A percentile compares a stretch with the other conserved stretches of the same genome.
Evolutionary conservation across 2,797 vertebrate species (phyloP).

Genomic region (Coranthus polyacanthus): DNA sequence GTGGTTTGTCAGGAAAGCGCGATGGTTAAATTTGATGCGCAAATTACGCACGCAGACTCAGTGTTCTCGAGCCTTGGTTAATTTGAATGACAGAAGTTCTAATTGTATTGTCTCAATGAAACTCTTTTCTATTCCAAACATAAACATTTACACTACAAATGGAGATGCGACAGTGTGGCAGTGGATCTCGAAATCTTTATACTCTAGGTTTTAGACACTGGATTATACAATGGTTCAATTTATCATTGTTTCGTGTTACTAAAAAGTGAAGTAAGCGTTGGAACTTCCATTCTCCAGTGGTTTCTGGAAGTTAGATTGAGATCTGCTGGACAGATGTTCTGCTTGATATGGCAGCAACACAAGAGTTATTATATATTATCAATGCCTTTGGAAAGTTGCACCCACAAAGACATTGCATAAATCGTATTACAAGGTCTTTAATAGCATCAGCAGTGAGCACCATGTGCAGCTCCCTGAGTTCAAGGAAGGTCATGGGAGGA

Average conservation of each 20-base stretch:
- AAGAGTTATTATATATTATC: neutral
- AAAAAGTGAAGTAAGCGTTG: neutral
- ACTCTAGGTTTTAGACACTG: neutral
- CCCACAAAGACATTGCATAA: neutral
- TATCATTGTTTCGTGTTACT: neutral
- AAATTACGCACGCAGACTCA: conserved; percentile 39
- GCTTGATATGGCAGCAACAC: neutral
- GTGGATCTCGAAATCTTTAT: neutral
- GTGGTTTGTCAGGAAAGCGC: no score
- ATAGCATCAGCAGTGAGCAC: neutral
- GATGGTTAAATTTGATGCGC: conserved; percentile 1
- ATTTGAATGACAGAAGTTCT: neutral
- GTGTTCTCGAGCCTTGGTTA: no score
- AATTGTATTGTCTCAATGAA: neutral
- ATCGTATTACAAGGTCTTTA: neutral
- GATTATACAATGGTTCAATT: neutral
- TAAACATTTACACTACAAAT: no score
- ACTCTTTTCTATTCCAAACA: neutral
- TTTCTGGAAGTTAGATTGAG: neutral
- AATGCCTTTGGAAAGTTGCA: neutral
- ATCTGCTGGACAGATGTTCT: neutral
- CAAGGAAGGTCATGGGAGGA: neutral
- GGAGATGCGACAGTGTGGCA: no score
- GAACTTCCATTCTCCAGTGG: neutral
- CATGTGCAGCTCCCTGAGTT: neutral